Conservation (phyloP, 2,888 invertebrate genomes). For the Escarpia spicata region DNA sequence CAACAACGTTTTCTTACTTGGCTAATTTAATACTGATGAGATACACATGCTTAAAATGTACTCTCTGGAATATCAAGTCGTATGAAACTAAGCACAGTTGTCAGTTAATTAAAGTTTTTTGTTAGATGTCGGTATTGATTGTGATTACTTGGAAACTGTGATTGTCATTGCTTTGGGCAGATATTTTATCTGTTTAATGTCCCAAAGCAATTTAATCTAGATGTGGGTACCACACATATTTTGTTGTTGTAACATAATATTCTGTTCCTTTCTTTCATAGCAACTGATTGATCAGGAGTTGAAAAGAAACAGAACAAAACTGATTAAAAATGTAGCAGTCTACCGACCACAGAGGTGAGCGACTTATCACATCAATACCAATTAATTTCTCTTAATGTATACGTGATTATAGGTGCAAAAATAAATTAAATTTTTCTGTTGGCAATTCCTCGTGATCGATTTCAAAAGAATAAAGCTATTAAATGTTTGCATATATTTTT, state of each 20-base stretch:
- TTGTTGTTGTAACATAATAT: neutral
- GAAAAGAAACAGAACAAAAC: conserved; percentile 54
- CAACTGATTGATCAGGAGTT: conserved; percentile 59
- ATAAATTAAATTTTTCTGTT: no score
- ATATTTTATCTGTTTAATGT: conserved; percentile 3
- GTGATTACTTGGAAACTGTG: neutral
- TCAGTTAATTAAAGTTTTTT: neutral
- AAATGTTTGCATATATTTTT: no score
- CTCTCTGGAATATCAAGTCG: neutral
- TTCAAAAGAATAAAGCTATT: no score
- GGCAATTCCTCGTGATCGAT: no score
- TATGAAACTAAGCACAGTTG: neutral
- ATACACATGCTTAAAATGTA: neutral
- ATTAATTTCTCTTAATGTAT: neutral
- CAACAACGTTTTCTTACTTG: neutral
- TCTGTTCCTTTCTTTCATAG: conserved; percentile 44
- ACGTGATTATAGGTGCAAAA: neutral
- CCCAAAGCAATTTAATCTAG: neutral
- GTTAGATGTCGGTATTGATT: neutral
- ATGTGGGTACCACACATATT: no score
- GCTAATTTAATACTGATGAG: neutral
- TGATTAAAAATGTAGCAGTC: conserved; percentile 57
- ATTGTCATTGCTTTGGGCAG: neutral
- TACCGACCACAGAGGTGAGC: conserved; percentile 57
- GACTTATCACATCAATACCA: neutral